These are phyloP conservation scores for Cabera pusaria DNA, from an alignment of 2,888 invertebrate species.

Conservation along the genomic window DNA sequence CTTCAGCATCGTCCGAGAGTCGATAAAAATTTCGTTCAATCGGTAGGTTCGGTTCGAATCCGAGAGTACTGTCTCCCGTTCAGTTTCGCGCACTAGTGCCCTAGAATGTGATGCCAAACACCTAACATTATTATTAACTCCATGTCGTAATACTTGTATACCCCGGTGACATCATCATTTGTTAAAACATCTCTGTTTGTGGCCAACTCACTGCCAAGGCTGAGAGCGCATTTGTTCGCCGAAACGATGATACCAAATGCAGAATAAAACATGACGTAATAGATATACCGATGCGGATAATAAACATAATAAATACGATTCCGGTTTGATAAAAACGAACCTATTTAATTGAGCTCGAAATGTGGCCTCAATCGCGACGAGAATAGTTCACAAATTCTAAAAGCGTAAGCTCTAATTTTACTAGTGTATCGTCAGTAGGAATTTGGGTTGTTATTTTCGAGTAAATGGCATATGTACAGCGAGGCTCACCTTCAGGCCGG, in stretches of 20 bases:
- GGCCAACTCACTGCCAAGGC: conserved; percentile 54
- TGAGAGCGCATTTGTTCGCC: conserved; percentile 31
- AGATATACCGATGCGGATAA: conserved; percentile 10
- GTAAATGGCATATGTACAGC: conserved; percentile 24
- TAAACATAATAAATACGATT: conserved; percentile 42
- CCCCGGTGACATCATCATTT: conserved; percentile 64
- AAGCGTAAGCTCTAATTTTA: conserved; percentile 29
- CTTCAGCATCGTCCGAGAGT: conserved; percentile 5
- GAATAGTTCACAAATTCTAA: conserved; percentile 13
- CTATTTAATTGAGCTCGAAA: conserved; percentile 1
- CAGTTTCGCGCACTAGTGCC: conserved; percentile 55
- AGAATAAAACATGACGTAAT: conserved; percentile 34
- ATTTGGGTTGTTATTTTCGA: conserved; percentile 12
- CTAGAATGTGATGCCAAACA: conserved; percentile 64
- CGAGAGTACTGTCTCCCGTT: conserved; percentile 35
- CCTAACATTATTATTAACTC: conserved; percentile 67
- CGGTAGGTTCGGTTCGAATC: conserved; percentile 33
- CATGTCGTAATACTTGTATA: conserved; percentile 57
- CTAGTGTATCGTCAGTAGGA: conserved; percentile 11
- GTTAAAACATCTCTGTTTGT: conserved; percentile 48
- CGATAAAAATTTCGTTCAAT: conserved; percentile 31
- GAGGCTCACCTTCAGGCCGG: conserved; percentile 87
- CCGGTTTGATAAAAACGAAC: conserved; percentile 50
- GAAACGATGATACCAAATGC: conserved; percentile 27
- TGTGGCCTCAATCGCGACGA: neutral